A percentile compares a stretch with the other conserved stretches of the same genome.
Evolutionary conservation across 2,113 vertebrate species (phyloP).

Genomic region (Cottus gobio): DNA sequence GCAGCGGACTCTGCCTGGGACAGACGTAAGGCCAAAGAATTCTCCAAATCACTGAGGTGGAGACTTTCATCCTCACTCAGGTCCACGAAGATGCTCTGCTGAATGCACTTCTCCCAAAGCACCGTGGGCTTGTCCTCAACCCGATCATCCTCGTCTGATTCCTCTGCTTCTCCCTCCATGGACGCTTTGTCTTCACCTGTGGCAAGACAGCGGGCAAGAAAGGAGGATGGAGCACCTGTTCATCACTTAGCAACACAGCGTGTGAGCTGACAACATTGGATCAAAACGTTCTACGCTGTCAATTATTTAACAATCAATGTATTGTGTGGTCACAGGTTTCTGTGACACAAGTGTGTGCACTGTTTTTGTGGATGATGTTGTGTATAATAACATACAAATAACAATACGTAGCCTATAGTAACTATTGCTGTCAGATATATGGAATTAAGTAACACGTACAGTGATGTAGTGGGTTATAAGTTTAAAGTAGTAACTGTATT

Average conservation of each 20-base stretch:
- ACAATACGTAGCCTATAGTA: not conserved
- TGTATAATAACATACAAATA: not conserved
- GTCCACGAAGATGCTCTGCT: slow-evolving; percentile 83
- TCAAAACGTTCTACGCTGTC: slow-evolving; percentile 46
- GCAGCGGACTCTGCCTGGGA: slow-evolving; percentile 68
- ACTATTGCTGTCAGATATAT: not conserved
- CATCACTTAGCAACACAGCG: slow-evolving; percentile 72
- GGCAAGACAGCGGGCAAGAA: slow-evolving; percentile 2
- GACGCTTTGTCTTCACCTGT: slow-evolving; percentile 35
- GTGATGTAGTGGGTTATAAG: not conserved
- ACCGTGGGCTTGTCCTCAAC: slow-evolving; percentile 45
- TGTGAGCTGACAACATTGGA: slow-evolving; percentile 60
- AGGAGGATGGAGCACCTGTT: slow-evolving; percentile 33
- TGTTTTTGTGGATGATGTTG: slow-evolving; percentile 14
- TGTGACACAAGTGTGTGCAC: not conserved
- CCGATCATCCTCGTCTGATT: slow-evolving; percentile 60
- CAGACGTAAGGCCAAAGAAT: slow-evolving; percentile 69
- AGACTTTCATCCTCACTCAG: slow-evolving; percentile 83
- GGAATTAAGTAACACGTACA: not conserved
- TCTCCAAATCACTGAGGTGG: slow-evolving; percentile 80
- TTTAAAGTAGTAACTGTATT: not conserved
- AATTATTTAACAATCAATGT: slow-evolving; percentile 56
- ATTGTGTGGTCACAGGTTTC: slow-evolving; percentile 33
- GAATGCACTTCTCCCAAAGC: slow-evolving; percentile 80
- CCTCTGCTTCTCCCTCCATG: slow-evolving; percentile 66